Evolutionary conservation across 2,797 vertebrate species (phyloP), one percentile per base, ranked within the genome.

Genomic region (Rhinichthys osculus): DNA sequence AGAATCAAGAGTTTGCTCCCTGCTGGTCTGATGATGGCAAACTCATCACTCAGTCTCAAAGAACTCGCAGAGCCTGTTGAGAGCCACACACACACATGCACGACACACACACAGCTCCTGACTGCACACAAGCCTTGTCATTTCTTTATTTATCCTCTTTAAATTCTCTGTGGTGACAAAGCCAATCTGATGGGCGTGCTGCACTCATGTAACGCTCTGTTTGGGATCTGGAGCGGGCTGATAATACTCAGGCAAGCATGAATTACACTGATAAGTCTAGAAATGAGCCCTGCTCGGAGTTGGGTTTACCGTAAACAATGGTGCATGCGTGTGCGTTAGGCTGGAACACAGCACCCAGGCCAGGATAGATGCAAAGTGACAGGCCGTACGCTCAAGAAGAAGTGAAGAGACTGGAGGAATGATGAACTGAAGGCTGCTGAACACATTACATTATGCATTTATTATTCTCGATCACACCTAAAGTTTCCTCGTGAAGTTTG

Each of bases 221-320:
- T 90, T 92, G 92, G 93, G 92, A 91, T 91, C 88, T 90, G 19
- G 77, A 91, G 90, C 92, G 90, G 86, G 85, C 89, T 93, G 94
- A 94, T 93, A 94, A 93, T 88, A 92, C 88, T 78, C 91, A 93
- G 90, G 90, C 91, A 91, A 90, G 90, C 91, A 86, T 93, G 92
- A 92, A 92, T 90, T 90, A 91, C 91, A 90, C 89, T 89, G 77
- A 89, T 71, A 90, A 89, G 91, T 89, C 81, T 77, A 81, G 72
- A 87, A 86, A 89, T 86, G 84, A 87, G 73, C 77, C 67, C 71
- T 54, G 72, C 77, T 84, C 57, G 3, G 70, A 73, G 59, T 62
- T 70, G 33, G 19, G 77, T 79, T 86, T 40, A 50, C 70, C 80
- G 69, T 83, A 86, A 87, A 87, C 74, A 83, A 84, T 52, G 40